Evolutionary conservation across 2,113 vertebrate species (phyloP).

Genomic region (Eptatretus burgeri): DNA sequence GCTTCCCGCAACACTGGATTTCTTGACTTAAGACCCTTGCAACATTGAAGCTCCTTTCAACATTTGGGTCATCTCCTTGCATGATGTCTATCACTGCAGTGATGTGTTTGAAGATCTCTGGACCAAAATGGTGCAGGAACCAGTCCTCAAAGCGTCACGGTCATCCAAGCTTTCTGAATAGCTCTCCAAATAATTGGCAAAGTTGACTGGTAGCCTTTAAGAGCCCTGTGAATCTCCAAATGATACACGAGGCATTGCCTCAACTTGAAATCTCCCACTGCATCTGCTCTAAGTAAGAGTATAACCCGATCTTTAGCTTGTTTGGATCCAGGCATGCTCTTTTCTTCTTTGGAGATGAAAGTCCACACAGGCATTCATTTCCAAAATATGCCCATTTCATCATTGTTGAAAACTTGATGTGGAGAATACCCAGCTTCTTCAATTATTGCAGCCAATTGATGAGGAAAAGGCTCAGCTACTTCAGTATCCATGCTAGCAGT

Average conservation of each 20-base stretch:
- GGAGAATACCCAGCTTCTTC: background rate
- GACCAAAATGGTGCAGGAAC: background rate
- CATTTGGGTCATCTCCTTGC: background rate
- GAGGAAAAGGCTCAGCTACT: background rate
- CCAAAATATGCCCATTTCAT: background rate
- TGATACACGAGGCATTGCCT: background rate
- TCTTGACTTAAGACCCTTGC: background rate
- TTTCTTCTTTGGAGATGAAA: conserved; percentile 1
- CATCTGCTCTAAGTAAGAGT: background rate
- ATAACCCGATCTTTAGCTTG: background rate
- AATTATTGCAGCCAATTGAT: conserved; percentile 1
- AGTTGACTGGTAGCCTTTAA: background rate
- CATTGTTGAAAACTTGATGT: conserved; percentile 1
- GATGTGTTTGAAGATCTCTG: background rate
- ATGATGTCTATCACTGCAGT: background rate
- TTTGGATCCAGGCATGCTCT: conserved; percentile 3
- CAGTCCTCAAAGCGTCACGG: background rate
- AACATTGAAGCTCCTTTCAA: background rate
- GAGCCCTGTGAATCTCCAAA: background rate
- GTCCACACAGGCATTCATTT: background rate
- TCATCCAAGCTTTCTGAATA: background rate
- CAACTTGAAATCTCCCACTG: conserved; percentile 7
- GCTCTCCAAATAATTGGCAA: background rate
- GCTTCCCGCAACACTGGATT: background rate
- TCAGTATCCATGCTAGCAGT: background rate